Evolutionary conservation across 2,113 vertebrate genomes (phyloP).

Genomic region (Nycticryphes semicollaris): DNA sequence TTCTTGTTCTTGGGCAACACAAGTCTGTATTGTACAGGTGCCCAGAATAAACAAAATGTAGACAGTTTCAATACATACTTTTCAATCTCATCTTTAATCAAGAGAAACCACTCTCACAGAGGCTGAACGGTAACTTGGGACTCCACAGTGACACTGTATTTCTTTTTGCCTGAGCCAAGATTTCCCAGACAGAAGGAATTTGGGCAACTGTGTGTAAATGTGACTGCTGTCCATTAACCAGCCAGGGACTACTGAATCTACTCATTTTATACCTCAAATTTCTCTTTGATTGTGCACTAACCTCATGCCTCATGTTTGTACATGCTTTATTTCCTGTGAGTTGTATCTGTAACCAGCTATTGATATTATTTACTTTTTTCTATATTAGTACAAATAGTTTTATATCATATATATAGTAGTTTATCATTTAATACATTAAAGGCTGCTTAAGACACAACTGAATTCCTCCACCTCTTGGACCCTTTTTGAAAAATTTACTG

Average conservation of each 20-base stretch:
- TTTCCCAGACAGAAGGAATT: neutral
- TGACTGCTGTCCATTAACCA: neutral
- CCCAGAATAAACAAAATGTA: neutral
- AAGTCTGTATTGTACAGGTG: neutral
- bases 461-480: slow-evolving; percentile 73
- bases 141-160: neutral
- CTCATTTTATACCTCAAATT: neutral
- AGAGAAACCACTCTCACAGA: neutral
- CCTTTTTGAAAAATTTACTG: slow-evolving; percentile 89
- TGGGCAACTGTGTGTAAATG: slow-evolving; percentile 1
- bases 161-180: slow-evolving; percentile 7
- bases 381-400: neutral
- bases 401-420: neutral
- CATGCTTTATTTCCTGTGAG: slow-evolving; percentile 11
- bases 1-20: neutral
- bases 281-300: neutral
- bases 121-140: neutral
- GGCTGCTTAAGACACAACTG: slow-evolving; percentile 69
- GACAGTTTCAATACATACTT: neutral
- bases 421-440: slow-evolving; percentile 53
- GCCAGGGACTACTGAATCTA: neutral
- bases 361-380: neutral
- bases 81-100: neutral
- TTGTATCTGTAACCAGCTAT: neutral
- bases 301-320: slow-evolving; percentile 22